Evolutionary conservation across 2,113 vertebrate genomes (phyloP).

Genomic region (Scytalopus superciliaris): DNA sequence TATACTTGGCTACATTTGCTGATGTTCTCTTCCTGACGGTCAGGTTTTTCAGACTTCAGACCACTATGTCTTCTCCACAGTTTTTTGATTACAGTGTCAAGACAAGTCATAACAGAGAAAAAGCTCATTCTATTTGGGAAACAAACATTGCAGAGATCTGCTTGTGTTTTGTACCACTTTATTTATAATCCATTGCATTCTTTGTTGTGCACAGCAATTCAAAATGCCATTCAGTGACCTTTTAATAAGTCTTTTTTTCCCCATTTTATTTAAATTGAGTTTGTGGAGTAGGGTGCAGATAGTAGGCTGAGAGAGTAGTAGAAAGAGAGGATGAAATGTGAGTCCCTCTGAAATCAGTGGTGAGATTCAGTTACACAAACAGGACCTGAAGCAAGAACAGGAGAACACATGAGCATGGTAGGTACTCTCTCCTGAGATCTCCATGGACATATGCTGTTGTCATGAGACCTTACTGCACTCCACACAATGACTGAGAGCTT

Average conservation of each 20-base stretch:
- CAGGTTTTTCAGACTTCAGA: background rate
- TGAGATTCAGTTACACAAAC: background rate
- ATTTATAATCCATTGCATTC: background rate
- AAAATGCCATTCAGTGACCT: background rate
- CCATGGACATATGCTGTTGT: accelerated
- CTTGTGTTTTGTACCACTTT: background rate
- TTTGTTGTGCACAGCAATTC: background rate
- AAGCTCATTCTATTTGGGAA: conserved; percentile 5
- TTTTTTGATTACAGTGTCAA: conserved; percentile 3
- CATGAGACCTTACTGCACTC: background rate
- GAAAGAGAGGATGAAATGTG: background rate
- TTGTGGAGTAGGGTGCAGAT: background rate
- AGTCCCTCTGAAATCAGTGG: background rate
- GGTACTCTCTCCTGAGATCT: background rate
- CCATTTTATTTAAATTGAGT: background rate
- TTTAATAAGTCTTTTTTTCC: background rate
- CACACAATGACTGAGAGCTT: background rate
- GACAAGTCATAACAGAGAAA: background rate
- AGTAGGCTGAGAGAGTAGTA: background rate
- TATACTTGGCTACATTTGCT: background rate
- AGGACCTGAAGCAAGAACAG: background rate
- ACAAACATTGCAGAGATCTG: background rate
- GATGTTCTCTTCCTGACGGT: background rate
- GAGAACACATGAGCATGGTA: background rate
- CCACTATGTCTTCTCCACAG: background rate